Evolutionary conservation across 2,888 invertebrate species (phyloP).

Genomic region (Eilema depressum): DNA sequence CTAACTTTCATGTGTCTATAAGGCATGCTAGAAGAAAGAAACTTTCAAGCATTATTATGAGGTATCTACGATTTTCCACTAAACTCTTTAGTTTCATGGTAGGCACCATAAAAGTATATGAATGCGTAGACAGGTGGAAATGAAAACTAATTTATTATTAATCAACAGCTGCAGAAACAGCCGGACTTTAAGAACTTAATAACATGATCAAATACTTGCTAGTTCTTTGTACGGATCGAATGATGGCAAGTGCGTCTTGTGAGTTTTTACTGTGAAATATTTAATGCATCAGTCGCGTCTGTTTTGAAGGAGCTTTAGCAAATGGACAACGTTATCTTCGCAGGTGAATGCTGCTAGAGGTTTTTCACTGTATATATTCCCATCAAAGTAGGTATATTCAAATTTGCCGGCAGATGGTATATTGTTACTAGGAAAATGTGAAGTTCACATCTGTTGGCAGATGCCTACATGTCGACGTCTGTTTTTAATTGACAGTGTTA

Average conservation of each 20-base stretch:
- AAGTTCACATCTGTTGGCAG: conserved; percentile 6
- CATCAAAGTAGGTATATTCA: conserved; percentile 25
- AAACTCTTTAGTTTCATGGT: neutral
- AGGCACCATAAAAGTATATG: conserved; percentile 57
- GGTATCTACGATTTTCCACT: neutral
- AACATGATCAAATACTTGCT: conserved; percentile 64
- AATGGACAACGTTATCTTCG: conserved; percentile 46
- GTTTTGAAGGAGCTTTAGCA: conserved; percentile 36
- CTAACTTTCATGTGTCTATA: conserved; percentile 17
- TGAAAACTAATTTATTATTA: conserved; percentile 69
- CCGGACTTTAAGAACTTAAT: conserved; percentile 65
- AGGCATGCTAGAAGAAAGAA: conserved; percentile 6
- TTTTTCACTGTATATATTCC: conserved; percentile 21
- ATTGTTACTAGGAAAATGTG: conserved; percentile 44
- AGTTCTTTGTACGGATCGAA: conserved; percentile 51
- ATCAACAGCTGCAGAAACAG: conserved; percentile 76
- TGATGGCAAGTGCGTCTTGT: conserved; percentile 48
- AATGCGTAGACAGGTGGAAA: conserved; percentile 72
- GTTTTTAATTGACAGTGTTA: neutral
- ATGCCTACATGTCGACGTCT: neutral
- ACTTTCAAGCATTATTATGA: neutral
- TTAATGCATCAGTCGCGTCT: conserved; percentile 39
- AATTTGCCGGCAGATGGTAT: conserved; percentile 38
- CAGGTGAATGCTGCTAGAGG: conserved; percentile 40
- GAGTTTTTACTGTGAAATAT: conserved; percentile 53